phyloP scores from a whole-genome alignment of 2,797 vertebrate genomes.

The Parauchenoglanis ngamensis region DNA sequence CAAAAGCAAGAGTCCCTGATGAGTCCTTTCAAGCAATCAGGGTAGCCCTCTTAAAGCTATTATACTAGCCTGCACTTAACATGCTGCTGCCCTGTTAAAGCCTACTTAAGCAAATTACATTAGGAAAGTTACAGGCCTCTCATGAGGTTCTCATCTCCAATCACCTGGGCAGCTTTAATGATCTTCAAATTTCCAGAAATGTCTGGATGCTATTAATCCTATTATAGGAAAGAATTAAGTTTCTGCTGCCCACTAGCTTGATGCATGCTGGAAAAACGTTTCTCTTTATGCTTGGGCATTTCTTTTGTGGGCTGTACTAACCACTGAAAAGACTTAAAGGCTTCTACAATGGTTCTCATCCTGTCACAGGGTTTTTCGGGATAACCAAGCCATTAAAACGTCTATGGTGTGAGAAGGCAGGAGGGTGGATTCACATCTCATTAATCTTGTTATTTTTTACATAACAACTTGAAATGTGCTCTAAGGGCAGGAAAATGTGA shows the following conservation, averaged over 20 bases:
- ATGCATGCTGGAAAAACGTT: conserved; percentile 35
- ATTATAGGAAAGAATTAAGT: conserved; percentile 44
- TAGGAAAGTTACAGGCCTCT: conserved; percentile 62
- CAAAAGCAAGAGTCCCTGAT: conserved; percentile 65
- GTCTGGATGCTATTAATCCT: conserved; percentile 45
- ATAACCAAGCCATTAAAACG: conserved; percentile 50
- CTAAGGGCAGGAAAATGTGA: conserved; percentile 63
- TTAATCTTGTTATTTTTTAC: conserved; percentile 62
- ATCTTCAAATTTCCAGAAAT: conserved; percentile 51
- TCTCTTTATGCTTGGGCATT: conserved; percentile 18
- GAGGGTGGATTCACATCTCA: conserved; percentile 53
- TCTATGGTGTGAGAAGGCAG: conserved; percentile 51
- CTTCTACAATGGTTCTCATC: conserved; percentile 54
- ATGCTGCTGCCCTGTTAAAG: conserved; percentile 63
- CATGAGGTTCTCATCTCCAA: conserved; percentile 57
- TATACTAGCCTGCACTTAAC: conserved; percentile 67
- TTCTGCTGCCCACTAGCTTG: conserved; percentile 42
- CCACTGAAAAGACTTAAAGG: conserved; percentile 51
- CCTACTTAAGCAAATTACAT: conserved; percentile 72
- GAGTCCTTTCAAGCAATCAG: conserved; percentile 67
- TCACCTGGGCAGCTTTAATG: conserved; percentile 64
- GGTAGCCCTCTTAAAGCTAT: conserved; percentile 56
- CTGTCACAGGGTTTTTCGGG: conserved; percentile 50
- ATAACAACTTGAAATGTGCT: conserved; percentile 64
- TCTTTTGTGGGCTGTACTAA: conserved; percentile 35